Conservation (phyloP, 2,113 vertebrate genomes). For the Tachuris rubrigastra region DNA sequence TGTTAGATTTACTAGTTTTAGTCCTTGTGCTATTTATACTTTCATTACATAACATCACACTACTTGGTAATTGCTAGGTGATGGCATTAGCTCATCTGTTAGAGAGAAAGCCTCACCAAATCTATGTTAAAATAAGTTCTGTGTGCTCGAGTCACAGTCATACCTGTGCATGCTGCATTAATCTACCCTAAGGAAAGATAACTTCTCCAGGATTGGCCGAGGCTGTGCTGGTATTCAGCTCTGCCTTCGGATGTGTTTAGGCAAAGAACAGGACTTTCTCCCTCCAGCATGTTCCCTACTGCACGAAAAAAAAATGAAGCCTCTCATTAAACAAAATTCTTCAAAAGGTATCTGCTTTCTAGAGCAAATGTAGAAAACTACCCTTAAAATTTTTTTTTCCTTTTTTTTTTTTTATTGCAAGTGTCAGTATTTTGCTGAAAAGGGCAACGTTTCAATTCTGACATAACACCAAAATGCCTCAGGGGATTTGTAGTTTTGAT, state of each 20-base stretch:
- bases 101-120: conserved; percentile 1
- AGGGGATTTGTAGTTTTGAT: neutral
- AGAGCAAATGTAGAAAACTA: neutral
- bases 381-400: neutral
- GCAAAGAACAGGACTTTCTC: neutral
- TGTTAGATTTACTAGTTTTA: conserved; percentile 43
- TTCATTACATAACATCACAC: conserved; percentile 57
- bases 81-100: conserved; percentile 37
- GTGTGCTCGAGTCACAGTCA: neutral
- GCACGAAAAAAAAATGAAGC: neutral
- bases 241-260: neutral
- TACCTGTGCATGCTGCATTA: neutral
- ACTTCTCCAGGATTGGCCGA: neutral
- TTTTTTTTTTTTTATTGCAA: neutral
- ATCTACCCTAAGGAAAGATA: neutral
- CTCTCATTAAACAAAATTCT: neutral
- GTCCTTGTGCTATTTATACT: conserved; percentile 49
- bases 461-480: neutral
- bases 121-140: neutral
- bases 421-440: neutral
- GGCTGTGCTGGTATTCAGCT: neutral
- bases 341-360: neutral
- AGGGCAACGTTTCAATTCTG: neutral
- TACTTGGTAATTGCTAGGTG: conserved; percentile 52
- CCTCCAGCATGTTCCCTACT: neutral